A percentile compares a stretch with the other conserved stretches of the same genome.
phyloP scores from a whole-genome alignment of 2,888 invertebrate species.

The Agrochola lota region DNA sequence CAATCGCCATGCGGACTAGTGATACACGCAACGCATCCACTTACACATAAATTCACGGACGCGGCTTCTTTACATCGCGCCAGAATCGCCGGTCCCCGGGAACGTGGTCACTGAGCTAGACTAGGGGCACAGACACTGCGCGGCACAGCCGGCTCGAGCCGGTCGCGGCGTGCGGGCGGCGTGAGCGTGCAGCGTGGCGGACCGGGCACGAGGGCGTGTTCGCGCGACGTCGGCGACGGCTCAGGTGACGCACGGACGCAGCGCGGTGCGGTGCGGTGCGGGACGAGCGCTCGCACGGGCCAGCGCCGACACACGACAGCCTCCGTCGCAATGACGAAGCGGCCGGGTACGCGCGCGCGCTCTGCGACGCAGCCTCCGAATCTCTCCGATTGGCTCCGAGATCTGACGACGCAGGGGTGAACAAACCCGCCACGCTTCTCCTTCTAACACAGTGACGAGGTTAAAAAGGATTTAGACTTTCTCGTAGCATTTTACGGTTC shows the following conservation, averaged over 20 bases:
- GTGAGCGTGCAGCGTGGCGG: slow-evolving; percentile 55
- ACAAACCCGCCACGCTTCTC: slow-evolving; percentile 89
- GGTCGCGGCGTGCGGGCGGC: slow-evolving; percentile 55
- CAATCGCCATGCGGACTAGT: slow-evolving; percentile 80
- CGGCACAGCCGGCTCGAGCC: slow-evolving; percentile 70
- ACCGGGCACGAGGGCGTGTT: slow-evolving; percentile 73
- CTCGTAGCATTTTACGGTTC: slow-evolving; percentile 86
- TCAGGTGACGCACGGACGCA: slow-evolving; percentile 77
- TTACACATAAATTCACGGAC: slow-evolving; percentile 89
- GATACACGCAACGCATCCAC: slow-evolving; percentile 85
- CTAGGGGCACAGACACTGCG: slow-evolving; percentile 91
- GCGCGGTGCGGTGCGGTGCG: slow-evolving; percentile 80
- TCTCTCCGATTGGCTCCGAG: slow-evolving; percentile 82
- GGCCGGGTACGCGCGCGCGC: slow-evolving; percentile 90
- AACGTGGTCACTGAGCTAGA: slow-evolving; percentile 91
- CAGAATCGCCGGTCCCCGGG: slow-evolving; percentile 93
- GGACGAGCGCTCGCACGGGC: slow-evolving; percentile 87
- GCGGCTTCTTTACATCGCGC: slow-evolving; percentile 89
- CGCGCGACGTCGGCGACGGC: slow-evolving; percentile 72
- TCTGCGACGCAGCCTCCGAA: slow-evolving; percentile 87
- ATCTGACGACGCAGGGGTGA: slow-evolving; percentile 86
- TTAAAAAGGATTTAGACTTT: slow-evolving; percentile 89
- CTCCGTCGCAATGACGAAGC: slow-evolving; percentile 90
- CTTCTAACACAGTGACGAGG: slow-evolving; percentile 88
- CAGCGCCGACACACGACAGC: slow-evolving; percentile 89